Conservation (phyloP, 2,113 vertebrate species). For the Carlito syrichta region DNA sequence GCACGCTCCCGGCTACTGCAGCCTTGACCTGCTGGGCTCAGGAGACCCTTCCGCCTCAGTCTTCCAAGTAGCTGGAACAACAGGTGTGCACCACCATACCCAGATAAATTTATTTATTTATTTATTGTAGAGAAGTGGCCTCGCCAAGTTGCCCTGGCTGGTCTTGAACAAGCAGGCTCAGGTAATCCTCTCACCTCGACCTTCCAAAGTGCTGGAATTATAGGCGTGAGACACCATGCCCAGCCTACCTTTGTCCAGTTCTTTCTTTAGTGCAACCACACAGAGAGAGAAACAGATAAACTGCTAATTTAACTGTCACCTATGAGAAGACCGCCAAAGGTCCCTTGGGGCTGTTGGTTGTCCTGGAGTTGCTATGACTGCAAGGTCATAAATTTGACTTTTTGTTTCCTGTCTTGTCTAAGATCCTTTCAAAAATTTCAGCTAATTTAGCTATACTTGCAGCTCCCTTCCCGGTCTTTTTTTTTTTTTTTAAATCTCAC, state of each 20-base stretch:
- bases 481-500: too few relatives aligned
- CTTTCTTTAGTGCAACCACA: neutral
- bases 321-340: neutral
- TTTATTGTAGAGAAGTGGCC: too few relatives aligned
- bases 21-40: too few relatives aligned
- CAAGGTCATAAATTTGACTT: neutral
- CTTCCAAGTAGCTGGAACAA: too few relatives aligned
- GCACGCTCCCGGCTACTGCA: too few relatives aligned
- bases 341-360: neutral
- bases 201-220: too few relatives aligned
- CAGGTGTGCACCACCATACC: too few relatives aligned
- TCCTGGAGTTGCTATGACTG: neutral
- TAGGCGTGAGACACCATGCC: too few relatives aligned
- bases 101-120: too few relatives aligned
- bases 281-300: neutral
- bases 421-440: neutral
- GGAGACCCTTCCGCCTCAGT: too few relatives aligned
- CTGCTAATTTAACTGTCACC: neutral
- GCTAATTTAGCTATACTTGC: neutral
- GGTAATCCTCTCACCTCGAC: accelerated
- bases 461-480: neutral
- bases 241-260: neutral
- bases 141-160: too few relatives aligned
- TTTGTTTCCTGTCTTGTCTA: neutral
- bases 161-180: too few relatives aligned